phyloP scores from a whole-genome alignment of 2,797 vertebrate genomes.

The Tachyglossus aculeatus region DNA sequence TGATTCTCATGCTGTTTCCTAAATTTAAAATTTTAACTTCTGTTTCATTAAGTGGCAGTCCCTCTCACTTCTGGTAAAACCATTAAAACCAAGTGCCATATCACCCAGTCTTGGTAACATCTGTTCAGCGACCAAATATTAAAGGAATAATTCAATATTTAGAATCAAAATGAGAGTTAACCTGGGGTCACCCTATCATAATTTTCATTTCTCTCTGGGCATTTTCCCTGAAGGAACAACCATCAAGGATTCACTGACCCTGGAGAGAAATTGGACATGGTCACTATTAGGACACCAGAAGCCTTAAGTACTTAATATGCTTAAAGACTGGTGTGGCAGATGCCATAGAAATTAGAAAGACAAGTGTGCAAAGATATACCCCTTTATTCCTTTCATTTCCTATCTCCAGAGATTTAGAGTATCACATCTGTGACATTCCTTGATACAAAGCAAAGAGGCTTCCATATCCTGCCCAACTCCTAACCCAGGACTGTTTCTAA shows the following conservation, averaged over 20 bases:
- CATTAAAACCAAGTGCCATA: background rate
- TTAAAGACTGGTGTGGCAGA: background rate
- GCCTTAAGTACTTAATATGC: background rate
- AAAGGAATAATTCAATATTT: too few species aligned
- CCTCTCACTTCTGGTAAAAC: conserved; percentile 1
- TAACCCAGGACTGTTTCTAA: background rate
- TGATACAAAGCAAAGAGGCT: background rate
- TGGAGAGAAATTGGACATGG: too few species aligned
- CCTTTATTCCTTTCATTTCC: background rate
- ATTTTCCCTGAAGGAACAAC: too few species aligned
- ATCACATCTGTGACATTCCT: background rate
- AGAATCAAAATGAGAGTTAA: too few species aligned
- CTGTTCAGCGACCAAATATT: background rate
- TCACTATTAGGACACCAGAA: background rate
- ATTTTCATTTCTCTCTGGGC: background rate
- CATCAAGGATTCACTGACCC: too few species aligned
- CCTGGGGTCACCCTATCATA: too few species aligned
- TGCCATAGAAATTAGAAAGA: background rate
- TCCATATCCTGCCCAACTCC: background rate
- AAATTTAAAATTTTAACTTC: conserved; percentile 37
- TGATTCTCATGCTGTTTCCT: conserved; percentile 19
- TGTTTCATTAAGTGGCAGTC: background rate
- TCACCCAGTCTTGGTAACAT: background rate
- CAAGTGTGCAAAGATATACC: background rate
- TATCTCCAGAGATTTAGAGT: background rate